Percentiles rank a stretch among this genome's conserved stretches.
Evolutionary conservation across 2,888 invertebrate genomes (phyloP).

Genomic region (Lutraria lutraria): DNA sequence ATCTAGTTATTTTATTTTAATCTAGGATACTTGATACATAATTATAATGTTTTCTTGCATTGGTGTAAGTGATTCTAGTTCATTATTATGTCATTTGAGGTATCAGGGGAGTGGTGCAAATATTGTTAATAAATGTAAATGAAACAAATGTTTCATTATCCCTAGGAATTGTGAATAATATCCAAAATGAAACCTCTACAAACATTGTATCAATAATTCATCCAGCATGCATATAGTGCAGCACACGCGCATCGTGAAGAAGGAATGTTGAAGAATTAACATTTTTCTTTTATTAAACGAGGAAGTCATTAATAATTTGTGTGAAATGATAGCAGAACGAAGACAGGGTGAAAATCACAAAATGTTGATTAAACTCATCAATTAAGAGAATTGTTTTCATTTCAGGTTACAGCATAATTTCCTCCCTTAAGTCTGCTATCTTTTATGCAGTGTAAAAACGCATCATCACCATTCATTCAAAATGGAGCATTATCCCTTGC

Average conservation of each 20-base stretch:
- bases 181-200: background rate
- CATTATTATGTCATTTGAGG: background rate
- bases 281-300: slow-evolving; percentile 6
- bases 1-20: background rate
- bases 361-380: background rate
- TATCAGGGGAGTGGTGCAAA: too few relatives aligned
- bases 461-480: background rate
- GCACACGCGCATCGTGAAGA: background rate
- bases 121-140: too few relatives aligned
- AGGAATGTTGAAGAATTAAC: background rate
- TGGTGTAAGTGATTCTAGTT: background rate
- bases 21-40: background rate
- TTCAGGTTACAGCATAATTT: background rate
- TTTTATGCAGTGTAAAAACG: slow-evolving; percentile 3
- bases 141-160: too few relatives aligned
- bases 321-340: background rate
- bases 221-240: background rate
- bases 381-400: background rate
- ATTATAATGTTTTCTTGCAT: background rate
- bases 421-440: background rate
- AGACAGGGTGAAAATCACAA: background rate
- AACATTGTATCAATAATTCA: background rate
- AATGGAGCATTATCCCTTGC: background rate
- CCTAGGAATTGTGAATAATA: background rate
- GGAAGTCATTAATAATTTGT: slow-evolving; percentile 1